These are phyloP conservation scores for Pinna nobilis DNA, from an alignment of 1,140 invertebrate species.

Conservation along the genomic window DNA sequence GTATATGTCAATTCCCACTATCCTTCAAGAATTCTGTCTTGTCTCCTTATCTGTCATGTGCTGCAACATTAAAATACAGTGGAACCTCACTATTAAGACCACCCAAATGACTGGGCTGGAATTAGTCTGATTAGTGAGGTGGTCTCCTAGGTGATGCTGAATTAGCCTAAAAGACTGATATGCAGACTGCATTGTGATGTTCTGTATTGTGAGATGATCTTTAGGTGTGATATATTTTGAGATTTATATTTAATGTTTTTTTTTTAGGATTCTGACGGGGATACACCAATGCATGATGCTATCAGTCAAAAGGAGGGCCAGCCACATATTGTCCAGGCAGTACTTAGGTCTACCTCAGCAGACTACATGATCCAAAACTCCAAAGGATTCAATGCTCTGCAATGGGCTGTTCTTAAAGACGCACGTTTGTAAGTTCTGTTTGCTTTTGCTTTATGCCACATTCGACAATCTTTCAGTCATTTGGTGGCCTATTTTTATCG, in stretches of 20 bases:
- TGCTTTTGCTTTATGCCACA: neutral
- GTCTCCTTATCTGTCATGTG: no score
- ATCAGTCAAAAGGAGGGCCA: conserved; percentile 27
- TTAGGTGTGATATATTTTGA: neutral
- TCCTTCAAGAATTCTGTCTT: no score
- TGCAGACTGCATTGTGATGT: no score
- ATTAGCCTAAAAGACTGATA: no score
- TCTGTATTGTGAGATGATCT: no score
- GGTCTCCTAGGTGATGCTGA: no score
- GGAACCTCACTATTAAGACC: no score
- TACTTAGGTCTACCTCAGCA: conserved; percentile 19
- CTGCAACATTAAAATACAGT: no score
- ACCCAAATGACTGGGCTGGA: no score
- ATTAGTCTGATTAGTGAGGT: no score
- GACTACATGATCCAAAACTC: conserved; percentile 16
- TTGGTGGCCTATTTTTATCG: no score
- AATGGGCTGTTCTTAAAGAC: conserved; percentile 42
- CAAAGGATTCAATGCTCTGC: conserved; percentile 36
- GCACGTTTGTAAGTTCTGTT: conserved; percentile 27
- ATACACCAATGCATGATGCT: conserved; percentile 50
- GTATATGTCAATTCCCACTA: no score
- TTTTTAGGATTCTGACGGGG: conserved; percentile 42
- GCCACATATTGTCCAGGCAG: conserved; percentile 22
- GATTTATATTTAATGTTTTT: neutral
- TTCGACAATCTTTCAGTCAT: neutral